Percentiles rank a stretch among this genome's conserved stretches.
Evolutionary conservation across 1,140 invertebrate species (phyloP).

Genomic region (Platorchestia sp.): DNA sequence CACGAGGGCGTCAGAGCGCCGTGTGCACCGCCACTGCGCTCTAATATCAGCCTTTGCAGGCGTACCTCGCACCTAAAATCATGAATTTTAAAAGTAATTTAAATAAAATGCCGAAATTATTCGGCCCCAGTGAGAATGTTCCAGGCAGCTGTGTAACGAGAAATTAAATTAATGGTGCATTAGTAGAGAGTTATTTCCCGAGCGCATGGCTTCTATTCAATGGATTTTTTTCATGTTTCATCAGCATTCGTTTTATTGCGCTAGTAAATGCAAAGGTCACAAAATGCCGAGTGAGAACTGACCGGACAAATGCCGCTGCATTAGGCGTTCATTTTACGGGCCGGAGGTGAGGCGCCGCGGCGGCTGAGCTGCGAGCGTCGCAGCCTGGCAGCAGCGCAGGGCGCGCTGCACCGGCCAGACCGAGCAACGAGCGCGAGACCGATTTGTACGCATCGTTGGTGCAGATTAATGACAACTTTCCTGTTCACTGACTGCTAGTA

Average conservation of each 20-base stretch:
- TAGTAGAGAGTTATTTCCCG: neutral
- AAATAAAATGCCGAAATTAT: neutral
- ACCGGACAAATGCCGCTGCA: neutral
- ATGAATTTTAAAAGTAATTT: neutral
- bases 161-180: constrained; percentile 10
- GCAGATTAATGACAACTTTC: neutral
- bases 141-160: neutral
- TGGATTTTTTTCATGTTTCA: neutral
- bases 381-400: neutral
- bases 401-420: too few relatives aligned
- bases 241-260: neutral
- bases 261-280: neutral
- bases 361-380: neutral
- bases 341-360: neutral
- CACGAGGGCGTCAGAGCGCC: too few relatives aligned
- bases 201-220: neutral
- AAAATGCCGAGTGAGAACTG: neutral
- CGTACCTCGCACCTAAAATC: neutral
- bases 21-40: neutral
- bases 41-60: neutral
- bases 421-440: neutral
- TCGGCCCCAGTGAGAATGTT: neutral
- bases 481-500: neutral
- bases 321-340: neutral
- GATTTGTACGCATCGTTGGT: neutral